Conservation (phyloP, 2,113 vertebrate genomes). For the Gallinago paraguaiae region DNA sequence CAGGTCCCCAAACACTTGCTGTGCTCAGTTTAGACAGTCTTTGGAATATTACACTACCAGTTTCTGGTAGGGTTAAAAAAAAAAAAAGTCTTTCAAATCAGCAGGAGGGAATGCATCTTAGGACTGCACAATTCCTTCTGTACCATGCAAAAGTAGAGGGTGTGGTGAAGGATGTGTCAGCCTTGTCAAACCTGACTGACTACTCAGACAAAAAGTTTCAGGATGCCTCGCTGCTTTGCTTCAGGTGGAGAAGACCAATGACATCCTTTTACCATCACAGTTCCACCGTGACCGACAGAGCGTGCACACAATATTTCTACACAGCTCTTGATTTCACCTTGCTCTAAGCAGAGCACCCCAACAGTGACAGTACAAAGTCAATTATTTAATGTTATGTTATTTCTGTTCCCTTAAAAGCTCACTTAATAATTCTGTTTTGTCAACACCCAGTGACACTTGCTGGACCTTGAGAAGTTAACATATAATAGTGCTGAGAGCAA, state of each 20-base stretch:
- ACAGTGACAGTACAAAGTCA: not conserved
- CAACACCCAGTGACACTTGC: not conserved
- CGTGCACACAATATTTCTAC: not conserved
- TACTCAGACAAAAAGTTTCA: constrained; percentile 53
- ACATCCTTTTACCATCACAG: not conserved
- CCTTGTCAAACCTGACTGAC: constrained; percentile 65
- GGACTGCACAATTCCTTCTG: constrained; percentile 17
- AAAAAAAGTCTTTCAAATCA: not conserved
- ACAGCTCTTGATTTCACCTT: not conserved
- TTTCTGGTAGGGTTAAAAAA: not conserved
- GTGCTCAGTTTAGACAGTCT: not conserved
- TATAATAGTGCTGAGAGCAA: not conserved
- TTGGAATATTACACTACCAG: not conserved
- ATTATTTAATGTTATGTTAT: not conserved
- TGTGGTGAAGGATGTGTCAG: constrained; percentile 38
- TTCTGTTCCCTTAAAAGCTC: constrained; percentile 1
- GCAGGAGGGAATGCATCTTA: not conserved
- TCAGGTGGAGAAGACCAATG: not conserved
- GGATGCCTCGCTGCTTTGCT: constrained; percentile 57
- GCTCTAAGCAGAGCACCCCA: not conserved
- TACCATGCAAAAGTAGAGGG: constrained; percentile 47
- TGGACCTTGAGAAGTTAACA: not conserved
- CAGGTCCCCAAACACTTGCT: not conserved
- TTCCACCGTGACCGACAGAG: not conserved
- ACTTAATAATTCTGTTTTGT: not conserved